Conservation (phyloP, 1,140 invertebrate genomes). For the Papilio glaucus region DNA sequence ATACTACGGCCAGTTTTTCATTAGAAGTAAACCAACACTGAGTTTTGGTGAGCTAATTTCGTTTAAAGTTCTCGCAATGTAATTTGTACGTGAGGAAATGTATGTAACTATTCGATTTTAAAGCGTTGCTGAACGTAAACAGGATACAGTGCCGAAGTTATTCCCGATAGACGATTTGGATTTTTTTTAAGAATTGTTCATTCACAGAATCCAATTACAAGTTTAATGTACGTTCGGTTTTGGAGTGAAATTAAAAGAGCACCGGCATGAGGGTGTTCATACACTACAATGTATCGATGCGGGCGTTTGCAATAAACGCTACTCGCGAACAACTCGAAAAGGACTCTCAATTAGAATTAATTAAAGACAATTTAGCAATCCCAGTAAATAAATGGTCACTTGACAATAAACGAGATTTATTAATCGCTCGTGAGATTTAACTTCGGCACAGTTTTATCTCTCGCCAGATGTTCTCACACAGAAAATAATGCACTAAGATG, state of each 20-base stretch:
- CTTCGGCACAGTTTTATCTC: constrained; percentile 41
- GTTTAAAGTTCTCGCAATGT: constrained; percentile 51
- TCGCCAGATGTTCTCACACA: constrained; percentile 17
- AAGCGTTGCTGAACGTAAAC: constrained; percentile 47
- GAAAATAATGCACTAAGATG: neutral
- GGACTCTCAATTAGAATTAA: constrained; percentile 80
- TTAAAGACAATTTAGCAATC: constrained; percentile 82
- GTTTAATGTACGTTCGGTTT: constrained; percentile 53
- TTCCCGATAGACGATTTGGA: constrained; percentile 41
- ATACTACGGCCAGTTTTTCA: constrained; percentile 49
- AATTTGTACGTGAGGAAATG: constrained; percentile 50
- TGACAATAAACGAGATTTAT: constrained; percentile 77
- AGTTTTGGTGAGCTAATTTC: constrained; percentile 53
- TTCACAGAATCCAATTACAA: constrained; percentile 48
- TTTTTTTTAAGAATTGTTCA: constrained; percentile 34
- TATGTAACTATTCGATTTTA: constrained; percentile 56
- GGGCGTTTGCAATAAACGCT: constrained; percentile 73
- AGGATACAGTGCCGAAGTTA: constrained; percentile 47
- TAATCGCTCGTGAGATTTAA: constrained; percentile 69
- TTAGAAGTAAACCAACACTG: constrained; percentile 61
- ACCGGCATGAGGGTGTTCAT: constrained; percentile 61
- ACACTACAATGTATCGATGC: constrained; percentile 62
- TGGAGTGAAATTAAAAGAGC: constrained; percentile 61
- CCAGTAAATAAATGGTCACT: constrained; percentile 74
- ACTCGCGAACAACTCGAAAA: constrained; percentile 68